Evolutionary conservation across 2,888 invertebrate genomes (phyloP), one percentile per base, ranked within the genome.

Genomic region (Hololepta plana): DNA sequence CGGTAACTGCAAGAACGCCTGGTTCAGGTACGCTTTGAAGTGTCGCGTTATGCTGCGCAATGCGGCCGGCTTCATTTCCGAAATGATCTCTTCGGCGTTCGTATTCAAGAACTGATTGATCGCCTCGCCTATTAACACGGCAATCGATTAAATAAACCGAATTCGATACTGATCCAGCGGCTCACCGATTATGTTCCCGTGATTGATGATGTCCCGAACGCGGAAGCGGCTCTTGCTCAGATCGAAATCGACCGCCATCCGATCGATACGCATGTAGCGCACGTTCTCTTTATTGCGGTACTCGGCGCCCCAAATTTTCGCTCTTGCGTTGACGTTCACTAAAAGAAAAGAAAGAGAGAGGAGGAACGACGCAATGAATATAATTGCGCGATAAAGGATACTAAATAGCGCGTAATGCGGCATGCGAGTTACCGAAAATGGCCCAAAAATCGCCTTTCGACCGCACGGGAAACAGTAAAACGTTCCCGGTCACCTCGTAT

Each of bases 41-140:
- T 79, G 72, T 38, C 70, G 72, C 2, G 72, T 68, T 38, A 81
- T 74, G 35, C 75, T 68, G 5, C 60, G 51, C 2, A 71, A 64
- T 0, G 80, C 79, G 0, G 77, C 76, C 2, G 80, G 79, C 43
- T 74, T 64, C 75, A 82, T 77, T 57, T 82, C 82, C 29, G 72
- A 71, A 34, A 82, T 76, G 38, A 82, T 76, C 47, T 80, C 80
- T 23, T 73, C 69, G 0, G 76, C 68, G 43, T 82, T 80, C 49
- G 72, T 73, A 54, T 81, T 81, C 34, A 82, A 54, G 50, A 81
- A 81, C 47, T 77, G 77, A 51, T 81, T 81, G 69, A 82, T 79
- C 1, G 80, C 80, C 47, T 77, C 71, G 19, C 75, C 75, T 75
- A n/a, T n/a, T n/a, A n/a, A n/a, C n/a, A n/a, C n/a, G n/a, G n/a